Evolutionary conservation across 2,113 vertebrate species (phyloP), one percentile per base, ranked within the genome.

Genomic region (Lamprologus tigripictilis): DNA sequence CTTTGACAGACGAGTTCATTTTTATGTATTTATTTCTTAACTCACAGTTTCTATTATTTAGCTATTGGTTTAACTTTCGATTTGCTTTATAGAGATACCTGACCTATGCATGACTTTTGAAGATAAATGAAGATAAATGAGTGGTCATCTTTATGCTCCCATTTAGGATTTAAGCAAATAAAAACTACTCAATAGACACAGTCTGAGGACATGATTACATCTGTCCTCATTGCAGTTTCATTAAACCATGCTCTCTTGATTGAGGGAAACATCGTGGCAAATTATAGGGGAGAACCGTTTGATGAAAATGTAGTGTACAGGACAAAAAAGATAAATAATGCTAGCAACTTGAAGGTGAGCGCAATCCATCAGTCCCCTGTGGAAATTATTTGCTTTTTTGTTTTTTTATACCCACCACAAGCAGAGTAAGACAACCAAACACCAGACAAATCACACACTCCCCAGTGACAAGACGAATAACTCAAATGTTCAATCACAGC

Each of bases 241-340:
- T 96, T 94, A 93, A 86, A 83, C 81, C 54, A n/a, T n/a, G 80
- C 82, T 91, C 51, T 84, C 45, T 80, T 91, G 86, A 93, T 91
- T 92, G 93, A 94, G 82, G 87, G 90, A 91, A 91, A 82, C 92
- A 93, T 76, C 33, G 68, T 82, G 71, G 91, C 57, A 90, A 91
- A 94, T 92, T 92, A 91, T 68, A 81, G 80, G 82, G 78, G 58
- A 93, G 82, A 88, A 85, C 17, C 26, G 86, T 93, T 91, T 92
- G 89, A 93, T 93, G 87, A 91, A 93, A 93, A 93, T 83, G 88
- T 92, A 89, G 86, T 83, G 53, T 17, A 11, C 84, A 14, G 85
- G 90, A 91, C 86, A 91, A 92, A 93, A 76, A 91, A 93, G 91
- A 94, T 89, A 91, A 93, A 95, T 93, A 94, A 93, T 92, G 83